A percentile compares a stretch with the other conserved stretches of the same genome.
phyloP scores from a whole-genome alignment of 2,113 vertebrate species.

The Otocyon megalotis region DNA sequence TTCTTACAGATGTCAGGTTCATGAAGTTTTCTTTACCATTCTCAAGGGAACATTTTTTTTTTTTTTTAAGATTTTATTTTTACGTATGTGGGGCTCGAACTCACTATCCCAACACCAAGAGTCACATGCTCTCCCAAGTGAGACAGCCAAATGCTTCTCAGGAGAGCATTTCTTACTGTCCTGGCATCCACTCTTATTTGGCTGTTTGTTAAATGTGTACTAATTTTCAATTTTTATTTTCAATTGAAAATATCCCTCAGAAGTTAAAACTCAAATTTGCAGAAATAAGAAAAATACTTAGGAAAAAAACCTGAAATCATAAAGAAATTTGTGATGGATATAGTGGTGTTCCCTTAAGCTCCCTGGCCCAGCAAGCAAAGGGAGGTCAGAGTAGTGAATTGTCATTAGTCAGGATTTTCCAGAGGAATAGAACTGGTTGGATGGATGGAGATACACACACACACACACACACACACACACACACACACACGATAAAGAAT shows the following conservation, averaged over 20 bases:
- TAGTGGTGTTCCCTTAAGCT: background rate
- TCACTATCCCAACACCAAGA: background rate
- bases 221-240: slow-evolving; percentile 10
- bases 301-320: background rate
- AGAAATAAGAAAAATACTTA: background rate
- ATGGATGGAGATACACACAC: background rate
- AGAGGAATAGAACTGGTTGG: background rate
- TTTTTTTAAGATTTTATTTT: background rate
- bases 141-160: background rate
- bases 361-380: background rate
- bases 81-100: background rate
- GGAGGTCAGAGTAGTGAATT: background rate
- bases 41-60: background rate
- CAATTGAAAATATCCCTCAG: background rate
- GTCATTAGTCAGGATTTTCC: background rate
- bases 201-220: background rate
- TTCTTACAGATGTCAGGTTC: background rate
- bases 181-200: background rate
- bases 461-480: background rate
- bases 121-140: background rate
- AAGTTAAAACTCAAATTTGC: background rate
- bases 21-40: background rate
- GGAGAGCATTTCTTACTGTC: background rate
- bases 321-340: background rate
- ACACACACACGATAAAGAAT: background rate